These are phyloP conservation scores for Rhabdomys pumilio DNA, from an alignment of 2,797 vertebrate species.

Conservation along the genomic window DNA sequence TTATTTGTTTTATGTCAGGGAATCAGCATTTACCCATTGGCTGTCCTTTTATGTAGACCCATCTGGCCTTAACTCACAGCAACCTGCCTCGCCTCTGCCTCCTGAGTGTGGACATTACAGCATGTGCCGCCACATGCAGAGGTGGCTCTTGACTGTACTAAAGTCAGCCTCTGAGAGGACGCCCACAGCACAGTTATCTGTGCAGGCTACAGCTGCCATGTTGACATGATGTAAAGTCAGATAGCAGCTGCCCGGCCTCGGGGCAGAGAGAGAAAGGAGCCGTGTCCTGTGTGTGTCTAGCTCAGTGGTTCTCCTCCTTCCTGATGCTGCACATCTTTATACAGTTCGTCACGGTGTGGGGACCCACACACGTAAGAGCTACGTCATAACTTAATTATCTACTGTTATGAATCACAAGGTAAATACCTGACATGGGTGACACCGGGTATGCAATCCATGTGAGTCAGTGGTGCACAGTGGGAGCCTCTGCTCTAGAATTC, in stretches of 20 bases:
- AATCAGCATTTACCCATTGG: background rate
- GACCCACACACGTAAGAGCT: no score
- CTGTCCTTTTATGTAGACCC: no score
- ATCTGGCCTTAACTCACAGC: background rate
- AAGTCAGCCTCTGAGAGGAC: background rate
- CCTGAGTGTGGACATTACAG: background rate
- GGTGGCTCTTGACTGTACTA: background rate
- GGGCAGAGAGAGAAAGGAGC: background rate
- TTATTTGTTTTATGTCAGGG: background rate
- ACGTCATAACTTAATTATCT: background rate
- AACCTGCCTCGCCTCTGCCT: background rate
- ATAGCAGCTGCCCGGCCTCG: background rate
- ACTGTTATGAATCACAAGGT: background rate
- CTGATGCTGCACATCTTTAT: background rate
- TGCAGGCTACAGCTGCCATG: background rate
- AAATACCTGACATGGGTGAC: no score
- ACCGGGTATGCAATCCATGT: no score
- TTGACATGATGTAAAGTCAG: background rate
- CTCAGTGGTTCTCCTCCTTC: background rate
- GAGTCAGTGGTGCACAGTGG: background rate
- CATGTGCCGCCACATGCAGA: background rate
- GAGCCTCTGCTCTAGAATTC: fast-evolving
- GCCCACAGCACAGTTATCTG: background rate
- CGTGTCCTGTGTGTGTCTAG: background rate
- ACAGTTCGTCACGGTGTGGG: background rate